A percentile compares a stretch with the other conserved stretches of the same genome.
Conservation (phyloP, 2,888 invertebrate genomes). For the Sphaerophoria taeniata region DNA sequence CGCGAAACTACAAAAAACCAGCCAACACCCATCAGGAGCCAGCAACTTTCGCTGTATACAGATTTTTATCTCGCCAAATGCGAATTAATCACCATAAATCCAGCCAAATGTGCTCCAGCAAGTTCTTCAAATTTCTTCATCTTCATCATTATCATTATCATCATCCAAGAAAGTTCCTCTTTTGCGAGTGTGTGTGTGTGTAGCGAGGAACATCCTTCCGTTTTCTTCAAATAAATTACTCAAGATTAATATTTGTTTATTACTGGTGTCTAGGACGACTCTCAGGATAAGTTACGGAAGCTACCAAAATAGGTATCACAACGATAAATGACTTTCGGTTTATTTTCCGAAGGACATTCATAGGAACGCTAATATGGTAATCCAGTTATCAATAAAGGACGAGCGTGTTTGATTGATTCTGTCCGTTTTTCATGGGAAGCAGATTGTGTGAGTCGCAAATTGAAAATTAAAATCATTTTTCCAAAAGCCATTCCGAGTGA, state of each 20-base stretch:
- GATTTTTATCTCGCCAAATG: constrained; percentile 48
- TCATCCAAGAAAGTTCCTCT: not conserved
- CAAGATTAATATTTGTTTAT: constrained; percentile 74
- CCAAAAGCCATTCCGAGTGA: constrained; percentile 20
- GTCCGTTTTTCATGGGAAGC: constrained; percentile 36
- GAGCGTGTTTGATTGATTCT: constrained; percentile 50
- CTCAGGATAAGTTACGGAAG: constrained; percentile 36
- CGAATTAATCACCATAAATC: constrained; percentile 73
- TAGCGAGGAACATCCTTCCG: constrained; percentile 53
- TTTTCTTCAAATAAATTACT: constrained; percentile 69
- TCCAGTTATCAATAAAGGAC: constrained; percentile 38
- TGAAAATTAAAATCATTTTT: constrained; percentile 37
- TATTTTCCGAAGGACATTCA: constrained; percentile 41
- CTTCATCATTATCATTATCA: constrained; percentile 25
- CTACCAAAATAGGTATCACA: constrained; percentile 31
- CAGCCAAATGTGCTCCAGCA: constrained; percentile 66
- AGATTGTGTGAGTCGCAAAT: constrained; percentile 27
- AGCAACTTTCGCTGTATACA: not conserved
- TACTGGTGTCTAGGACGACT: constrained; percentile 44
- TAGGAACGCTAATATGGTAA: constrained; percentile 47
- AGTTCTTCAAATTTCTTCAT: constrained; percentile 65
- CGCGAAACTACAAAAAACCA: not conserved
- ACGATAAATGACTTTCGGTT: constrained; percentile 36
- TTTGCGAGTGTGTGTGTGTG: constrained; percentile 13
- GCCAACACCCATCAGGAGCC: not conserved